A percentile compares a stretch with the other conserved stretches of the same genome.
Conservation (phyloP, 2,797 vertebrate species). For the Xerus rutilus region DNA sequence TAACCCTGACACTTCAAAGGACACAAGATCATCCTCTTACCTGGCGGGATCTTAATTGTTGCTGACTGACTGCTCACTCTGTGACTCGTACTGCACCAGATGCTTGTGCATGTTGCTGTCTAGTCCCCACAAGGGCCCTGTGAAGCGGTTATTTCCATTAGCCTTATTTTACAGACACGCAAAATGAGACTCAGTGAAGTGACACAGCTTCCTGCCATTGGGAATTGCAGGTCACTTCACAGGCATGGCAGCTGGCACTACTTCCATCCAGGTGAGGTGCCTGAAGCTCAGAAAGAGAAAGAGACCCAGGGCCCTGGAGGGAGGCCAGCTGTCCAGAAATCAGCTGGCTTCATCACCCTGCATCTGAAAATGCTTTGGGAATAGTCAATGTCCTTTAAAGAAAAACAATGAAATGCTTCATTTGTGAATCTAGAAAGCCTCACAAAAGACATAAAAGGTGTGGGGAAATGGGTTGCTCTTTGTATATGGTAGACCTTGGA, state of each 20-base stretch:
- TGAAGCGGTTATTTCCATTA: background rate
- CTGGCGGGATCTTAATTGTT: background rate
- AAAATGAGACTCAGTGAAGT: background rate
- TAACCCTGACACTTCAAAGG: background rate
- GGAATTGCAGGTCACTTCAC: background rate
- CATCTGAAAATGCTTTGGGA: background rate
- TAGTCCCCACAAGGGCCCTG: background rate
- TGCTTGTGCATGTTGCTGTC: background rate
- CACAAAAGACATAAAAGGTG: background rate
- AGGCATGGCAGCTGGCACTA: background rate
- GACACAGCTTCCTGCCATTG: background rate
- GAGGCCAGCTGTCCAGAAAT: background rate
- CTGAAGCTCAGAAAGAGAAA: background rate
- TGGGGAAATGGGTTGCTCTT: background rate
- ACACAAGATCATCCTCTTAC: background rate
- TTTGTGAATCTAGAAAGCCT: conserved; percentile 1
- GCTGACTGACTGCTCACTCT: background rate
- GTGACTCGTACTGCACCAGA: too few relatives aligned
- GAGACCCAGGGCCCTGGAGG: background rate
- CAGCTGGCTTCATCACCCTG: background rate
- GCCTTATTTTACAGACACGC: background rate
- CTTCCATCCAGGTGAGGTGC: background rate
- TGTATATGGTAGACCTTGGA: background rate
- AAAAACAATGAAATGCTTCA: background rate
- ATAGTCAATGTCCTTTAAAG: background rate